phyloP scores from a whole-genome alignment of 1,140 invertebrate genomes.

The Meteorus sp. region DNA sequence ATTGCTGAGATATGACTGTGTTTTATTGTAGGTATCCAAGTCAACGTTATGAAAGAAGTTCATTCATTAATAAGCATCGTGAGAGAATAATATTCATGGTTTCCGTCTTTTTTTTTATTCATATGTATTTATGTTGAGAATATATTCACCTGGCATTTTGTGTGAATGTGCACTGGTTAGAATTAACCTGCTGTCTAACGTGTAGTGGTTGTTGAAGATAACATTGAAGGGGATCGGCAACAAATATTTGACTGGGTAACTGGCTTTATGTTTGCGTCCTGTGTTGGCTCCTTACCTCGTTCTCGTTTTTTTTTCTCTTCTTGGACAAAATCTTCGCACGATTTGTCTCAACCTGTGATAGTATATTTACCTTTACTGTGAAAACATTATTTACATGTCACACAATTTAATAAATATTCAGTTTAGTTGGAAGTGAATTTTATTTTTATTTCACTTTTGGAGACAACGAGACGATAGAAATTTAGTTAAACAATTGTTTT shows the following conservation, averaged over 20 bases:
- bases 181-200: constrained; percentile 45
- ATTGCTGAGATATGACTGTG: constrained; percentile 10
- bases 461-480: not conserved
- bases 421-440: not conserved
- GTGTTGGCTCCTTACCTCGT: constrained; percentile 11
- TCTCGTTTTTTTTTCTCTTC: constrained; percentile 1
- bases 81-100: too few relatives aligned
- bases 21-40: constrained; percentile 16
- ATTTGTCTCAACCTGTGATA: not conserved
- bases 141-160: not conserved
- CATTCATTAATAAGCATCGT: constrained; percentile 44
- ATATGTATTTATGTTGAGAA: not conserved
- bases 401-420: not conserved
- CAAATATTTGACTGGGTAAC: constrained; percentile 57
- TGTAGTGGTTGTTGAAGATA: constrained; percentile 45
- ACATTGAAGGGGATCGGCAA: constrained; percentile 34
- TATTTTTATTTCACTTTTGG: not conserved
- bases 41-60: constrained; percentile 40
- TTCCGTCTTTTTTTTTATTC: constrained; percentile 1
- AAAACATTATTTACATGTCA: too few relatives aligned
- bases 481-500: too few relatives aligned
- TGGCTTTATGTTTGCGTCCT: constrained; percentile 48
- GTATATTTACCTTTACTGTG: too few relatives aligned
- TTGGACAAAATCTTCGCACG: constrained; percentile 11
- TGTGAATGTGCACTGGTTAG: constrained; percentile 26